These are phyloP conservation scores for Zhuqinia jingwanae DNA, from an alignment of 2,888 invertebrate genomes.

Conservation along the genomic window DNA sequence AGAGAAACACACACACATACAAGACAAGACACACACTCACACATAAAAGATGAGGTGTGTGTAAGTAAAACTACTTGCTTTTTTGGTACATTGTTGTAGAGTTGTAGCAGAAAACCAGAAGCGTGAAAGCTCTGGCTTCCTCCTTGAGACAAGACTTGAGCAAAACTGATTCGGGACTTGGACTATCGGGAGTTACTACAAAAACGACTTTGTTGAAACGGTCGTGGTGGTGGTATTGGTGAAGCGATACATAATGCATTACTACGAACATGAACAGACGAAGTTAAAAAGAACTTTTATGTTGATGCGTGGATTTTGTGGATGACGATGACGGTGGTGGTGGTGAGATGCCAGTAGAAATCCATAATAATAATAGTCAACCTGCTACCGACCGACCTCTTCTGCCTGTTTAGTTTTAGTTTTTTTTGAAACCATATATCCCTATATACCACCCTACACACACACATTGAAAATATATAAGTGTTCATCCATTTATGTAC, in stretches of 20 bases:
- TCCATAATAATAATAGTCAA: constrained; percentile 13
- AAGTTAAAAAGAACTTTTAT: not conserved
- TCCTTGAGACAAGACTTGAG: constrained; percentile 40
- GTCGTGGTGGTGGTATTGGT: not conserved
- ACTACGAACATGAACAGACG: not conserved
- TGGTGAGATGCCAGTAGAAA: constrained; percentile 14
- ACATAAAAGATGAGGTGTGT: constrained; percentile 27
- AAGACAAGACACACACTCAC: too few relatives aligned
- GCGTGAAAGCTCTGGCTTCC: constrained; percentile 16
- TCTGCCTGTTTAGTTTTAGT: too few relatives aligned
- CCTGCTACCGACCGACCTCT: constrained; percentile 26
- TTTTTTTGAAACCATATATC: constrained; percentile 18
- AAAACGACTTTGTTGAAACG: constrained; percentile 39
- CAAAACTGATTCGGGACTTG: constrained; percentile 59
- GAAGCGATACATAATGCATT: constrained; percentile 3
- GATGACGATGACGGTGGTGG: not conserved
- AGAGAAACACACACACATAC: constrained; percentile 8
- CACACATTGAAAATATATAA: constrained; percentile 22
- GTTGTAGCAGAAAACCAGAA: not conserved
- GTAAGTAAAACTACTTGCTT: constrained; percentile 11
- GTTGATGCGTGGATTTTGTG: constrained; percentile 2
- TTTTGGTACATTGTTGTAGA: not conserved
- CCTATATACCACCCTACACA: not conserved
- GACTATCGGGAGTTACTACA: constrained; percentile 28
- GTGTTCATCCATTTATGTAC: constrained; percentile 18